These are phyloP conservation scores for Nysson spinosus DNA, from an alignment of 2,888 invertebrate species.

Conservation along the genomic window DNA sequence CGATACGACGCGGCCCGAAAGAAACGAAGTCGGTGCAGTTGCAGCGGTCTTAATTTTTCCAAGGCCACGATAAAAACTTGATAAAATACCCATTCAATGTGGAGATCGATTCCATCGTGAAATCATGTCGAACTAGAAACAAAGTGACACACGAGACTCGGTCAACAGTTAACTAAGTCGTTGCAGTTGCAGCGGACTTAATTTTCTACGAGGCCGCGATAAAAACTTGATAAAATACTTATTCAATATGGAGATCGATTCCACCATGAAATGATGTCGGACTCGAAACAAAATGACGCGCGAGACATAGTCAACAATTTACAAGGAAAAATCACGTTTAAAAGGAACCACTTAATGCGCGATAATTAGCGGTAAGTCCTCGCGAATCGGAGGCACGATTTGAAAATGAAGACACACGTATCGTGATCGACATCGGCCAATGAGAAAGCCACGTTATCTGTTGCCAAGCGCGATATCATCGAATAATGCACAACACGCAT, in stretches of 20 bases:
- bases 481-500: slow-evolving; percentile 38
- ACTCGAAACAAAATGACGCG: not conserved
- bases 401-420: not conserved
- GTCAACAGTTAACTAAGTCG: too few species aligned
- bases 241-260: too few species aligned
- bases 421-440: slow-evolving; percentile 40
- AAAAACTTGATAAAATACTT: too few species aligned
- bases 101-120: too few species aligned
- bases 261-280: too few species aligned
- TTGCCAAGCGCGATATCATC: slow-evolving; percentile 54
- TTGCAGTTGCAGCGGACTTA: not conserved
- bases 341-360: too few species aligned
- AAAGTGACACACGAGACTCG: not conserved
- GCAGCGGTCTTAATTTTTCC: slow-evolving; percentile 18
- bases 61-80: too few species aligned
- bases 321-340: too few species aligned
- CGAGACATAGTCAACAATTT: too few species aligned
- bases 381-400: not conserved
- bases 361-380: not conserved
- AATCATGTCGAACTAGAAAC: not conserved
- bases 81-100: too few species aligned
- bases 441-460: slow-evolving; percentile 46
- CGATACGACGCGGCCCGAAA: slow-evolving; percentile 8
- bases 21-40: slow-evolving; percentile 15
- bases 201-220: too few species aligned